Base-by-base conservation (phyloP, 2,888 invertebrate genomes). In the Muschampia plurimacula region DNA sequence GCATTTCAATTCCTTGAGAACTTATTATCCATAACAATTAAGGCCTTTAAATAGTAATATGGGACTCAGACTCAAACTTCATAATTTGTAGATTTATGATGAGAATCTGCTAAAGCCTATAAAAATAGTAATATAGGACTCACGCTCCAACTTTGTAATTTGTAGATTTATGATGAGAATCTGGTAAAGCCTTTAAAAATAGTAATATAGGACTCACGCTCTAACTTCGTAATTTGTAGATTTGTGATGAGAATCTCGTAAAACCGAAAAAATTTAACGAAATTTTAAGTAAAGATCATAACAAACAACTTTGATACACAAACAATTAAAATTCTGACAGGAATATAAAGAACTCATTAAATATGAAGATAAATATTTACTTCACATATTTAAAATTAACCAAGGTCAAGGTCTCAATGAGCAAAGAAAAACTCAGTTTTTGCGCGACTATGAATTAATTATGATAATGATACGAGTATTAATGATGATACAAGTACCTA, bases 351-450 rank as follows among this genome's bases (percentile, higher is more conserved):
- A 68, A 62, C 8, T 12, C 12, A 39, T 49, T 13, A 59, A 39
- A 49, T n/a, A 22, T 36, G 57, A 36, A 66, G 49, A 28, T 13
- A 60, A 60, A 67, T 72, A 62, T 72, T 66, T 67, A 62, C 60
- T 52, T 52, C 52, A 70, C 57, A 64, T 44, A 72, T 52, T 52
- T 32, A 52, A 52, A 52, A 63, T 55, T 52, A 72, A 36, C 36
- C 55, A 72, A 72, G 72, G 72, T 72, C 67, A 67, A 72, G 67
- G 63, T 68, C 32, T 63, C n/a, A 67, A 36, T 57, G 44, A 32
- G 62, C 6, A 9, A 39, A 62, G n/a, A 67, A 72, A 67, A 67
- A 72, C 67, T 13, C 10, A 7, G 41, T 67, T 71, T 55, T 71
- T 71, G 59, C 52, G 28, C 13, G 2, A 7, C 7, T 63, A 36